Evolutionary conservation across 2,888 invertebrate species (phyloP), one percentile per base, ranked within the genome.

Genomic region (Pimpla rufipes): DNA sequence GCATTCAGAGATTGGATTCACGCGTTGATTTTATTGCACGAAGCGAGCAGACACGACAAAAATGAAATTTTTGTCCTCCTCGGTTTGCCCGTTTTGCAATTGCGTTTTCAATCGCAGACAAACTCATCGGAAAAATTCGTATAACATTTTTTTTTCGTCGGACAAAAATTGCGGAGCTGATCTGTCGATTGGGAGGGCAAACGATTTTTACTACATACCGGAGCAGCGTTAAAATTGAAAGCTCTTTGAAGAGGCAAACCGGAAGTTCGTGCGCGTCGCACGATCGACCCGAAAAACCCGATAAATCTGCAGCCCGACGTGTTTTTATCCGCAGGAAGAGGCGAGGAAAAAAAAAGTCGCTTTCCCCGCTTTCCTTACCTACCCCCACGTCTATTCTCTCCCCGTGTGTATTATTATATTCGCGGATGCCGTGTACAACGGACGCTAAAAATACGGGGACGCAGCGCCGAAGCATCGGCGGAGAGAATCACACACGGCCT

Each of bases 391-490:
- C 37, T 21, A 64, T 64, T 74, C 62, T 35, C 42, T 40, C 57
- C 13, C 37, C 29, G 29, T 5, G 23, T 29, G 23, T 66, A 18
- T 62, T 35, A 62, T 62, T 66, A 66, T 66, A 66, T 42, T 29
- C 21, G 21, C 45, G 59, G 62, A 10, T 40, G 35, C 13, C 75
- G 47, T 42, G 70, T 52, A 66, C 42, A 74, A 45, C 42, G 42
- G 21, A 47, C 45, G 47, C 82, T 82, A 85, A 82, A 82, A 85
- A 85, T 85, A 85, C 73, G 37, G 47, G 77, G 68, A 29, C 79
- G 77, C 68, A 62, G 67, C 59, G 77, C 59, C n/a, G n/a, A 47
- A 50, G 64, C n/a, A 23, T 57, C 62, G 52, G 47, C 70, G 37
- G 47, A 62, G 18, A 79, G 59, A 21, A 52, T 62, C 55, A 74